A percentile compares a stretch with the other conserved stretches of the same genome.
Evolutionary conservation across 2,888 invertebrate species (phyloP).

Genomic region (Isoperla grammatica): DNA sequence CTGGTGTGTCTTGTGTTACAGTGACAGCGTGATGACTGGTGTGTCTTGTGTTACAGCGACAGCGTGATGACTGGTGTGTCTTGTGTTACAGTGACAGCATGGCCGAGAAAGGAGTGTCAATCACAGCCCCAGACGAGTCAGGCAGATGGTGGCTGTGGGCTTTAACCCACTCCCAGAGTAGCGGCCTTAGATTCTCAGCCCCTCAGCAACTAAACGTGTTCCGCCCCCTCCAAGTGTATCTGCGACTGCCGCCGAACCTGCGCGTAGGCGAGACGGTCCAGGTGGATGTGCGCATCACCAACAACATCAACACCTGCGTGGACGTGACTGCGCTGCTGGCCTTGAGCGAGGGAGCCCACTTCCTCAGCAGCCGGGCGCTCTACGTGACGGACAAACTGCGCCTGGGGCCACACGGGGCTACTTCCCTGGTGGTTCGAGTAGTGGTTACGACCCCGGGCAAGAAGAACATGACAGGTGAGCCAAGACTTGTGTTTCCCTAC

Average conservation of each 20-base stretch:
- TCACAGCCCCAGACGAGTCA: slow-evolving; percentile 56
- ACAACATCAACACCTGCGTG: slow-evolving; percentile 62
- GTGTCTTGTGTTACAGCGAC: slow-evolving; percentile 42
- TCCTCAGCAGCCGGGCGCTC: slow-evolving; percentile 58
- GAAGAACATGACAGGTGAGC: slow-evolving; percentile 60
- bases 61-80: too few relatives aligned
- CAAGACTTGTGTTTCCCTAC: too few relatives aligned
- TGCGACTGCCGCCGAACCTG: slow-evolving; percentile 53
- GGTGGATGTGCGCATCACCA: slow-evolving; percentile 63
- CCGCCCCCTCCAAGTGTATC: slow-evolving; percentile 57
- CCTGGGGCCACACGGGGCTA: slow-evolving; percentile 60
- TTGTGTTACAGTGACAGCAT: slow-evolving; percentile 47
- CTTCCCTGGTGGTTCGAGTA: slow-evolving; percentile 57
- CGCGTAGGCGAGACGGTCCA: slow-evolving; percentile 60
- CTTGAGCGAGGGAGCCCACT: slow-evolving; percentile 59
- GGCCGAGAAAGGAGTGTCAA: slow-evolving; percentile 53
- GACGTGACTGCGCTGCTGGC: slow-evolving; percentile 61
- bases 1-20: too few relatives aligned
- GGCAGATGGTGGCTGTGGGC: slow-evolving; percentile 63
- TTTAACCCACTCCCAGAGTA: slow-evolving; percentile 48
- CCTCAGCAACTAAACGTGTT: slow-evolving; percentile 57
- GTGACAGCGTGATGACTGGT: too few relatives aligned
- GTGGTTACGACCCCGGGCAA: slow-evolving; percentile 58
- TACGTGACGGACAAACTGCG: slow-evolving; percentile 60
- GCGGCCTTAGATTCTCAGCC: slow-evolving; percentile 50